A percentile compares a stretch with the other conserved stretches of the same genome.
Evolutionary conservation across 2,888 invertebrate species (phyloP).

Genomic region (Drosophila tanythrix): DNA sequence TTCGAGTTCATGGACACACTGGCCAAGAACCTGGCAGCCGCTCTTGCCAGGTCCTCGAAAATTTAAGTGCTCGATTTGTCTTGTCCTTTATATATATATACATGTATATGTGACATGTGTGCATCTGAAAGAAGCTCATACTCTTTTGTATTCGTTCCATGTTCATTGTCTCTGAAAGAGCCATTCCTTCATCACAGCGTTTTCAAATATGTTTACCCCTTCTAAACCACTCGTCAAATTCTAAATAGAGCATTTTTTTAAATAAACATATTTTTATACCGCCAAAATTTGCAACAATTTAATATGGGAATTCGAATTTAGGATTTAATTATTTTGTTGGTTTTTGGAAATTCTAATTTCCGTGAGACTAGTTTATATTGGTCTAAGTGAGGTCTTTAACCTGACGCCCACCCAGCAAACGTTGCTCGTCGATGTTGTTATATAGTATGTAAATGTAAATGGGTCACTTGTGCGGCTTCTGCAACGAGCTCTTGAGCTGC

Average conservation of each 20-base stretch:
- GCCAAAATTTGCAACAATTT: conserved; percentile 11
- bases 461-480: conserved; percentile 60
- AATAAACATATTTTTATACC: conserved; percentile 73
- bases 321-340: background rate
- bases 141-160: conserved; percentile 29
- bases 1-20: conserved; percentile 98
- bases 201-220: conserved; percentile 20
- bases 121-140: conserved; percentile 10
- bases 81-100: conserved; percentile 26
- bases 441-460: conserved; percentile 14
- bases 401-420: conserved; percentile 36
- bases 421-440: conserved; percentile 22
- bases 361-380: background rate
- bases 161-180: conserved; percentile 75
- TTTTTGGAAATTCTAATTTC: background rate
- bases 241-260: conserved; percentile 46
- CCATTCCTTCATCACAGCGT: conserved; percentile 36
- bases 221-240: background rate
- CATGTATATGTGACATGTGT: conserved; percentile 7
- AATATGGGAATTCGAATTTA: background rate
- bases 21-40: conserved; percentile 91
- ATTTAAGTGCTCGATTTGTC: conserved; percentile 46
- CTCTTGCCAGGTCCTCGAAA: conserved; percentile 59
- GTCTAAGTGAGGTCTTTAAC: conserved; percentile 56
- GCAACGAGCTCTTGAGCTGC: conserved; percentile 40